Base-by-base conservation (phyloP, 2,113 vertebrate species). In the Danio rerio region DNA sequence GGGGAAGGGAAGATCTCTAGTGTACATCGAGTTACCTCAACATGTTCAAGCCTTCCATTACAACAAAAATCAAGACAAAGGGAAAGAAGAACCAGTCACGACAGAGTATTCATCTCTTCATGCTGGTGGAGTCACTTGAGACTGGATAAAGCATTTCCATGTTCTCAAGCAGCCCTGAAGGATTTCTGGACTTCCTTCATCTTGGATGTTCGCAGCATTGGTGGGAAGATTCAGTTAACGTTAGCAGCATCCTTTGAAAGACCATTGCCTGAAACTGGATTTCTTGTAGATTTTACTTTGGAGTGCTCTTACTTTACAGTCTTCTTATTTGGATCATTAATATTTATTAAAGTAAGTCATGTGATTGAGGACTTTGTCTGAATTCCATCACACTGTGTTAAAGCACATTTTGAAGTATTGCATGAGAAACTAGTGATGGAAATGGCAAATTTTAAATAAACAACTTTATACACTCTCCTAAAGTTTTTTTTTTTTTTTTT, bases 71-170 rank as follows among this genome's bases (percentile, higher is more conserved):
- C 62, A 13, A 66, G 21, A 9, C 12, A 55, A 53, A 66, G 61
- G 16, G 15, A 55, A 78, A 74, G 59, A 47, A 66, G 16, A 12
- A 8, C 13, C 49, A 43, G 62, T 65, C 21, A 78, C 76, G 18
- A 42, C 18, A 43, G 9, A 65, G 61, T 5, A 53, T 47, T 65
- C 49, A 16, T 62, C 20, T 43, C 11, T 62, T 18, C 56, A 77
- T 50, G 42, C n/a, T 47, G 55, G 40, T 63, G 45, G 31, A 53
- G 49, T 65, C 76, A 66, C 61, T n/a, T 18, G 76, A 78, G 76
- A 50, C 20, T 78, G 3, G 15, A 65, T 52, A 52, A 65, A 78
- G 21, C 15, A 18, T 53, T 78, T 40, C 9, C 12, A 52, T 49
- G 61, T 52, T 66, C 6, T 20, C 49, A 78, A 56, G 15, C 68